These are phyloP conservation scores for Sorex araneus DNA, from an alignment of 2,113 vertebrate species.

Conservation along the genomic window DNA sequence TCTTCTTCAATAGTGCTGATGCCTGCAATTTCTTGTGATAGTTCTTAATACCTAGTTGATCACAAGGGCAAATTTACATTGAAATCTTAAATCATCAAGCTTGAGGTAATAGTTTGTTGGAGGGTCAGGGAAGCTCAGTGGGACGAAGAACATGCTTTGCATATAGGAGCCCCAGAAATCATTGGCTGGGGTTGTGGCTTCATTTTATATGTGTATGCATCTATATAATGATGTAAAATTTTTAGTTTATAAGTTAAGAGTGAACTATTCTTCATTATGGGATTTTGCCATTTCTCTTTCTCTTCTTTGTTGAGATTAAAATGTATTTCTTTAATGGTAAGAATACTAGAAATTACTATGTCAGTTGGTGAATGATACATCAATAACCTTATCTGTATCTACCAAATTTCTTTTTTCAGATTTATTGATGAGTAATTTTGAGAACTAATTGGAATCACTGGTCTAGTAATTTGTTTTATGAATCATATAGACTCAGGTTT, in stretches of 20 bases:
- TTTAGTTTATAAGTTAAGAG: not conserved
- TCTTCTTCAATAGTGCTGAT: not conserved
- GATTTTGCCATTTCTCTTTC: not conserved
- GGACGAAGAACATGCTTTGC: too few relatives aligned
- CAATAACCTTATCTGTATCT: not conserved
- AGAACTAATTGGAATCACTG: not conserved
- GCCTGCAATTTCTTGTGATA: not conserved
- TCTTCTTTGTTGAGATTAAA: not conserved
- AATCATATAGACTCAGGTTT: not conserved
- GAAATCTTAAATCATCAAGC: not conserved
- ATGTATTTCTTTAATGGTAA: not conserved
- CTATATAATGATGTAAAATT: not conserved
- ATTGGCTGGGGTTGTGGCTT: too few relatives aligned
- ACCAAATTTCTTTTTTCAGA: slow-evolving; percentile 17
- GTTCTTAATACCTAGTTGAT: slow-evolving; percentile 21
- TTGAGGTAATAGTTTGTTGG: not conserved
- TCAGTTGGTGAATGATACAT: slow-evolving; percentile 5
- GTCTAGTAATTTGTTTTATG: not conserved
- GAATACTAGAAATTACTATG: not conserved
- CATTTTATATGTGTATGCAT: not conserved
- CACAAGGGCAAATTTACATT: slow-evolving; percentile 26
- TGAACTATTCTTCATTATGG: not conserved
- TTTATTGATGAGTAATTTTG: slow-evolving; percentile 4
- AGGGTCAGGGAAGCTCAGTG: too few relatives aligned
- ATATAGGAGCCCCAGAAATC: too few relatives aligned